Base-by-base conservation (phyloP, 2,797 vertebrate genomes). In the Borostomias antarcticus region DNA sequence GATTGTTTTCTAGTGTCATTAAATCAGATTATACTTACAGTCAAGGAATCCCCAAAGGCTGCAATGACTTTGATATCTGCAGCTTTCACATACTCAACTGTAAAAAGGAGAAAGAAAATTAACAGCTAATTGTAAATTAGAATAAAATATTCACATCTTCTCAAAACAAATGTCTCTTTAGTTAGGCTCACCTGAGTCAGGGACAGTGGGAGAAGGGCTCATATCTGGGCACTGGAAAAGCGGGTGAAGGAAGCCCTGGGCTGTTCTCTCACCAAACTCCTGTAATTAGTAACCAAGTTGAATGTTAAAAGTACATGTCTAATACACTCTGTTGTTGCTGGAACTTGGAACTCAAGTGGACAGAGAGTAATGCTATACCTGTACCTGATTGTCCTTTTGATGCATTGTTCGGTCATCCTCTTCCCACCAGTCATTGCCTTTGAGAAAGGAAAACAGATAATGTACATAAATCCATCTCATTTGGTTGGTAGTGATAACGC, bases 31-130 rank as follows among this genome's bases (percentile, higher is more conserved):
- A 23, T 9, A 81, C 94, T 93, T 86, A 96, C 95, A 3, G 94
- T 97, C 65, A 96, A 17, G 2, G 95, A 96, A 73, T 96, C 95
- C 30, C 95, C 94, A 67, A 96, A 25, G 0, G 94, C 94, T 37
- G 88, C 93, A 19, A 96, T 90, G 51, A 95, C 92, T 60, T 71
- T 91, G 79, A 97, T 89, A 66, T 97, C 95, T 1, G 92, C 94
- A 0, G 91, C 89, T 83, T 79, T 95, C 76, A 96, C 86, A 26
- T 68, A 80, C 74, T 97, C 94, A 83, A 95, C 94, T 96, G 70
- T 80, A 75, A 89, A 25, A 9, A 32, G 76, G 78, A 56, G 64
- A 30, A 68, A 48, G 13, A 19, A 57, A n/a, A n/a, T n/a, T n/a
- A n/a, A n/a, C n/a, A n/a, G n/a, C n/a, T n/a, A n/a, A n/a, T n/a